Conservation (phyloP, 30 jellyfish, hydroid and myxozoan genomes). For the Turritopsis rubra region DNA sequence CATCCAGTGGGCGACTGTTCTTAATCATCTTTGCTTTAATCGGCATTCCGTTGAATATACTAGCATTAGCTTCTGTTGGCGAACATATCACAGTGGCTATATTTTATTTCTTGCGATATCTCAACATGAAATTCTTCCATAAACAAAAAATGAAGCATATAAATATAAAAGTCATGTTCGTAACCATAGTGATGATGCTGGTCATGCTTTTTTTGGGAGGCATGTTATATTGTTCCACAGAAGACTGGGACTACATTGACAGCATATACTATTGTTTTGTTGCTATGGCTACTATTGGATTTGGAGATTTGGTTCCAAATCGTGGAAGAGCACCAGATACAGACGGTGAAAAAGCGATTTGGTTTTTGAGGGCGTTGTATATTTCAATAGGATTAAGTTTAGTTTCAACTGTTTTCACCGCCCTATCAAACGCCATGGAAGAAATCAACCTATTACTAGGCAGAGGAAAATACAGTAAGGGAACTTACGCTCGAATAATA, state of each 20-base stretch:
- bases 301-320: slow-evolving; percentile 98
- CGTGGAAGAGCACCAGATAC: slow-evolving; percentile 95
- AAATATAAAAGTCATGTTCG: slow-evolving; percentile 88
- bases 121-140: background rate
- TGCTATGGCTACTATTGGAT: slow-evolving; percentile 97
- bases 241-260: slow-evolving; percentile 87
- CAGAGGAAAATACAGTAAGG: slow-evolving; percentile 60
- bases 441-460: slow-evolving; percentile 74
- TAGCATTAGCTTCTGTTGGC: slow-evolving; percentile 98
- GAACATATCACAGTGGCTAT: slow-evolving; percentile 93
- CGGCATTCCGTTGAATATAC: slow-evolving; percentile 92
- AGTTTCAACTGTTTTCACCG: slow-evolving; percentile 96
- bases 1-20: slow-evolving; percentile 90
- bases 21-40: slow-evolving; percentile 85
- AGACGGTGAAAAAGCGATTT: slow-evolving; percentile 71
- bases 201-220: slow-evolving; percentile 93
- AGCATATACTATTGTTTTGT: slow-evolving; percentile 93
- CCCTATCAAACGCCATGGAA: slow-evolving; percentile 94
- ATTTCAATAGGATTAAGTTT: slow-evolving; percentile 80
- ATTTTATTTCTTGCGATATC: slow-evolving; percentile 54
- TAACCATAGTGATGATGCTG: slow-evolving; percentile 68
- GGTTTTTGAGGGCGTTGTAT: slow-evolving; percentile 86
- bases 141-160: slow-evolving; percentile 59
- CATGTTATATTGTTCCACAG: slow-evolving; percentile 71
- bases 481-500: too few relatives aligned